phyloP scores from a whole-genome alignment of 2,113 vertebrate genomes.

The Pycnonotus jocosus region DNA sequence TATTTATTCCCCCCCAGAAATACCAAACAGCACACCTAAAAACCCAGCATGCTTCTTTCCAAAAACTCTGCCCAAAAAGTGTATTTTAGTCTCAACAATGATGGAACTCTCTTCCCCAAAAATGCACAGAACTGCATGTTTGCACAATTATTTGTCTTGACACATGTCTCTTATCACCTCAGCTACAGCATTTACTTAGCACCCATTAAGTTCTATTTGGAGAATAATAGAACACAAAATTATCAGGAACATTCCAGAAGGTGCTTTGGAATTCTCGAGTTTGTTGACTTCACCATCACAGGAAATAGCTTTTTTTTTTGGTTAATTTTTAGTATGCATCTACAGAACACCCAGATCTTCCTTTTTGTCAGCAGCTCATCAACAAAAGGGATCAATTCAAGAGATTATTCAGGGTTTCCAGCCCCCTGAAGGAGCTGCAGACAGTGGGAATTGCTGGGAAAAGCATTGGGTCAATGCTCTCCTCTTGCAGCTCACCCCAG shows the following conservation, averaged over 20 bases:
- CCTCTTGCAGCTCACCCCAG: not conserved
- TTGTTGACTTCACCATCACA: not conserved
- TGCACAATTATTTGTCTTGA: not conserved
- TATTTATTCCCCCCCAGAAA: too few relatives aligned
- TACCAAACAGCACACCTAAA: not conserved
- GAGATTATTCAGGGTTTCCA: not conserved
- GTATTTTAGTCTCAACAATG: not conserved
- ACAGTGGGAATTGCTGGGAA: rapidly evolving
- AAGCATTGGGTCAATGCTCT: rapidly evolving
- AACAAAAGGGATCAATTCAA: not conserved
- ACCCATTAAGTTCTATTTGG: not conserved
- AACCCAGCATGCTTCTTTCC: not conserved
- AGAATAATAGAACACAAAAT: not conserved
- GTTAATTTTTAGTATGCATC: not conserved
- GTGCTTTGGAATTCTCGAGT: not conserved
- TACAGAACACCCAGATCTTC: not conserved
- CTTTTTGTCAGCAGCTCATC: not conserved
- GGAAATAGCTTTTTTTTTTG: not conserved
- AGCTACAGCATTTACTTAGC: slow-evolving; percentile 1
- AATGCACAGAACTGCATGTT: not conserved
- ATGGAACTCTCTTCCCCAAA: not conserved
- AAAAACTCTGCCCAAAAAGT: not conserved
- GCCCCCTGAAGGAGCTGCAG: not conserved
- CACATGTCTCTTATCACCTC: slow-evolving; percentile 4
- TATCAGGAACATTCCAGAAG: slow-evolving; percentile 23